Evolutionary conservation across 2,888 invertebrate species (phyloP).

Genomic region (Epinotia bilunana): DNA sequence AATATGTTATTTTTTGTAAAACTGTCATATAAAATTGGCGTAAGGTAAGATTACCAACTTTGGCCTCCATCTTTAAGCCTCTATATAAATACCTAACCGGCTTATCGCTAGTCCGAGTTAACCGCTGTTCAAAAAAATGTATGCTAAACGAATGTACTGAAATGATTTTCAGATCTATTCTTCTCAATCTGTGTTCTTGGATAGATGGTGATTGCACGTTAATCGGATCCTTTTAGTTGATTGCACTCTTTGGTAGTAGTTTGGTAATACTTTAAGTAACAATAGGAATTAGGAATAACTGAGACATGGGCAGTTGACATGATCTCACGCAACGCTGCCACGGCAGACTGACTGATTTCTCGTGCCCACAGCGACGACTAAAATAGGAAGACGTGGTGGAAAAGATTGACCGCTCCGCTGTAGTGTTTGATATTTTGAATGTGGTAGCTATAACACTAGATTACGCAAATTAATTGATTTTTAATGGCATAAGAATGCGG

Average conservation of each 20-base stretch:
- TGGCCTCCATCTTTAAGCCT: background rate
- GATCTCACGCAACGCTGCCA: slow-evolving; percentile 64
- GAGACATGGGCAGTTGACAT: slow-evolving; percentile 56
- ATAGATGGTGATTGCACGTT: slow-evolving; percentile 9
- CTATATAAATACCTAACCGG: background rate
- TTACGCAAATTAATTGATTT: background rate
- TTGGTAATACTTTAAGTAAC: slow-evolving; percentile 23
- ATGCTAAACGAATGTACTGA: background rate
- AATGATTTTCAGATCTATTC: background rate
- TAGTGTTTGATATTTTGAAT: background rate
- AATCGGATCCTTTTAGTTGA: slow-evolving; percentile 39
- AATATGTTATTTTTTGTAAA: background rate
- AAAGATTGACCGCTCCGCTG: background rate
- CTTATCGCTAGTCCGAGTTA: background rate
- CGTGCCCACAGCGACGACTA: slow-evolving; percentile 13
- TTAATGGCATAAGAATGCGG: background rate
- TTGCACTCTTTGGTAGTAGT: slow-evolving; percentile 38
- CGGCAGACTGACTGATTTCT: slow-evolving; percentile 67
- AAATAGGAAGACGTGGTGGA: background rate
- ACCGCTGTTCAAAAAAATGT: background rate
- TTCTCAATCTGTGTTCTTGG: slow-evolving; percentile 1
- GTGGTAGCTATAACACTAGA: slow-evolving; percentile 7
- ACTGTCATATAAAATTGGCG: background rate
- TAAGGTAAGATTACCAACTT: background rate
- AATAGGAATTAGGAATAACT: slow-evolving; percentile 52